These are phyloP conservation scores for Morpho helenor DNA, from an alignment of 2,888 invertebrate genomes.

Conservation along the genomic window DNA sequence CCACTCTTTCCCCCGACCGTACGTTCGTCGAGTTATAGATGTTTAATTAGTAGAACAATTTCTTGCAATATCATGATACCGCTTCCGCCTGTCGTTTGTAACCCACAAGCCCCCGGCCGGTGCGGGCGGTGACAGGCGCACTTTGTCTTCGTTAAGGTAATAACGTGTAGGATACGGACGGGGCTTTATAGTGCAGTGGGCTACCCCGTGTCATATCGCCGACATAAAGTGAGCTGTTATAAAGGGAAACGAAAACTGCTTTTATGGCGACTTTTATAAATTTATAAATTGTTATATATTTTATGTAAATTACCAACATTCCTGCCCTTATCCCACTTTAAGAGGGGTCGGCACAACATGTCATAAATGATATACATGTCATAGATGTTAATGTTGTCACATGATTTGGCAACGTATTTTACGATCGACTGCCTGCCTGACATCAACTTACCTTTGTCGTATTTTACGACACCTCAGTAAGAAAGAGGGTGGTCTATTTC, in stretches of 20 bases:
- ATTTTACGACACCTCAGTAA: no score
- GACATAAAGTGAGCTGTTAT: constrained; percentile 13
- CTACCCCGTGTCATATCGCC: constrained; percentile 19
- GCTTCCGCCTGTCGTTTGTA: neutral
- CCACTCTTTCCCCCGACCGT: no score
- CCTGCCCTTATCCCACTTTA: no score
- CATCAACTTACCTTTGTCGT: no score
- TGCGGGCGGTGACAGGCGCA: constrained; percentile 27
- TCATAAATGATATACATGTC: no score
- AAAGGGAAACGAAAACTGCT: constrained; percentile 4
- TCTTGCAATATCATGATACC: neutral
- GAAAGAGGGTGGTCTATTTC: no score
- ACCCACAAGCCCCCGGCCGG: constrained; percentile 3
- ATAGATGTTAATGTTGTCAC: no score
- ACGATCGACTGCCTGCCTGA: no score
- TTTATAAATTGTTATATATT: constrained; percentile 3
- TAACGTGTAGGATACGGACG: constrained; percentile 33
- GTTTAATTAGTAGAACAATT: no score
- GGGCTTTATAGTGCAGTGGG: constrained; percentile 28
- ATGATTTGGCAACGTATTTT: no score
- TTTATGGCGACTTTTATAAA: constrained; percentile 3
- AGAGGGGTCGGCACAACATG: no score
- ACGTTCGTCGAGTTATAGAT: no score
- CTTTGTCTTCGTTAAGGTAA: constrained; percentile 37
- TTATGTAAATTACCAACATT: neutral